Conservation (phyloP, 2,113 vertebrate species). For the Dipodomys spectabilis region DNA sequence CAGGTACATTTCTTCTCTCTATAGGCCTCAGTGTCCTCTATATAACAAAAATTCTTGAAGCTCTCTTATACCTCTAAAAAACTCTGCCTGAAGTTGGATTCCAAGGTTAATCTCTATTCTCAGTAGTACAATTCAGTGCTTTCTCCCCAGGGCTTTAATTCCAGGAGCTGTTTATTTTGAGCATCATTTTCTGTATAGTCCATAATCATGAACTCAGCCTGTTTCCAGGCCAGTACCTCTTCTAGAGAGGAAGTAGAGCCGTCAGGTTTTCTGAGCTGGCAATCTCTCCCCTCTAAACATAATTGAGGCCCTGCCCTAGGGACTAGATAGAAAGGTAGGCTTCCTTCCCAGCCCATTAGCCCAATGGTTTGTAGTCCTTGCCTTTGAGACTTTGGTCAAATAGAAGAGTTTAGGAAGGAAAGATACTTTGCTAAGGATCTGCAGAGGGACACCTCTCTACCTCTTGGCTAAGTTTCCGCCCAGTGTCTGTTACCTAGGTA, state of each 20-base stretch:
- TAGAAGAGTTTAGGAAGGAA: not conserved
- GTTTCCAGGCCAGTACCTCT: not conserved
- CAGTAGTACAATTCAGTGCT: not conserved
- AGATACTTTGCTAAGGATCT: slow-evolving; percentile 13
- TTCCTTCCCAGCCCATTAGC: slow-evolving; percentile 25
- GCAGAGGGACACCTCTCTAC: too few species aligned
- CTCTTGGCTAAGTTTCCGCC: too few species aligned
- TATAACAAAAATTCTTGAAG: not conserved
- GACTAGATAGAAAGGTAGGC: slow-evolving; percentile 1
- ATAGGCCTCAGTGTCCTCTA: not conserved
- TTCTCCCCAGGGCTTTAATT: not conserved
- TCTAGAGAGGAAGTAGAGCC: slow-evolving; percentile 60
- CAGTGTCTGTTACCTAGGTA: too few species aligned
- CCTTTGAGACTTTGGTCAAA: slow-evolving; percentile 20
- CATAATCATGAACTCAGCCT: slow-evolving; percentile 51
- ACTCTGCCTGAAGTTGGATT: not conserved
- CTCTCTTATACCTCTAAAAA: not conserved
- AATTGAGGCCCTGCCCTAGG: slow-evolving; percentile 16
- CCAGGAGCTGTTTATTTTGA: slow-evolving; percentile 37
- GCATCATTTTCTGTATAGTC: not conserved
- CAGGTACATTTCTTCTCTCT: fast-evolving
- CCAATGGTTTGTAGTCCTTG: not conserved
- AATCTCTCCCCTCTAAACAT: not conserved
- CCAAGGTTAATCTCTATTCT: not conserved
- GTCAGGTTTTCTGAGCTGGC: slow-evolving; percentile 35